Evolutionary conservation across 1,140 invertebrate species (phyloP).

Genomic region (Meloidogyne floridensis): DNA sequence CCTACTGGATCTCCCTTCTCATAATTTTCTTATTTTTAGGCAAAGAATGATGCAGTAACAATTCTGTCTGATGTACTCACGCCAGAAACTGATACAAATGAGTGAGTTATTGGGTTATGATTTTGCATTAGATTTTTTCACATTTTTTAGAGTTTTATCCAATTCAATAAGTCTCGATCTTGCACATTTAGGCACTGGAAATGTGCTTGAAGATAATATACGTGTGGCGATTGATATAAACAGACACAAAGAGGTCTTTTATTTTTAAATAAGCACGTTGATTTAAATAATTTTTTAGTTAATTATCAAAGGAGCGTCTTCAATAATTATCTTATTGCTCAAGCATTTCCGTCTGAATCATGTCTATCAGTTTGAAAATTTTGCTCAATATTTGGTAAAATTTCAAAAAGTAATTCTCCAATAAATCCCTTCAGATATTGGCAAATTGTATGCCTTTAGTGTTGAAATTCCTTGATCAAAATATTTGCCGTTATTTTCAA

Average conservation of each 20-base stretch:
- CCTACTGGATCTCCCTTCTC: not conserved
- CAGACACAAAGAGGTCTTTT: conserved; percentile 83
- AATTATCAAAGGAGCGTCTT: conserved; percentile 95
- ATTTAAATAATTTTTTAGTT: conserved; percentile 73
- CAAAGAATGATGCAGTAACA: conserved; percentile 96
- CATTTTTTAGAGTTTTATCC: conserved; percentile 50
- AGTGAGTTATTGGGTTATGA: conserved; percentile 21
- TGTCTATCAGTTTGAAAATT: conserved; percentile 95
- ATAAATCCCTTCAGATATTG: conserved; percentile 71
- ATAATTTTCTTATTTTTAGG: conserved; percentile 59
- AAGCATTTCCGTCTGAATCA: conserved; percentile 99
- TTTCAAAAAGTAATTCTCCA: not conserved
- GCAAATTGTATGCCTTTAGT: conserved; percentile 98
- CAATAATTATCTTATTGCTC: conserved; percentile 84
- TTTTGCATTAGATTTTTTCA: not conserved
- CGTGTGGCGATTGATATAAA: conserved; percentile 95
- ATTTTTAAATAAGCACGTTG: not conserved
- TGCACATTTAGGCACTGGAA: conserved; percentile 31
- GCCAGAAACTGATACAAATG: conserved; percentile 58
- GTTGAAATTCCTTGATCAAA: conserved; percentile 98
- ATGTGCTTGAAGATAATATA: conserved; percentile 82
- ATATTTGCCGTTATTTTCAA: conserved; percentile 90
- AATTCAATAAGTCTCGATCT: conserved; percentile 63
- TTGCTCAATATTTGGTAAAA: conserved; percentile 92
- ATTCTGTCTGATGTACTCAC: conserved; percentile 90